Conservation (phyloP, 2,888 invertebrate genomes). For the Lymantria dispar region DNA sequence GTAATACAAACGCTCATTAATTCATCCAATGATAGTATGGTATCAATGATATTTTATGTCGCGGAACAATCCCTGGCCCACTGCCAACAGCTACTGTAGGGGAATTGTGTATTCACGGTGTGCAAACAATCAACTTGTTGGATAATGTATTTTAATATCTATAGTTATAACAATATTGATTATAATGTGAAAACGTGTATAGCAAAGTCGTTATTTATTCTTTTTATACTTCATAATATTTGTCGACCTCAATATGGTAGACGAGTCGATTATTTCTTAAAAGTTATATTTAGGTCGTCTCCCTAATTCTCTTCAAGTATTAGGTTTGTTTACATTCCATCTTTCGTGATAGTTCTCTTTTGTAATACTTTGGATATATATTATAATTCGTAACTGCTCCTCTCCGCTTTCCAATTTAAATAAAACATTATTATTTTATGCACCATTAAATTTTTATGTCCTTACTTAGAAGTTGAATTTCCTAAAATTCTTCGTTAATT, state of each 20-base stretch:
- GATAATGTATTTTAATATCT: conserved; percentile 25
- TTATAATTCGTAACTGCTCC: too few species aligned
- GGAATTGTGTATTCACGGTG: conserved; percentile 35
- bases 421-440: too few species aligned
- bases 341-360: neutral
- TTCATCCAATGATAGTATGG: conserved; percentile 39
- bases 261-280: neutral
- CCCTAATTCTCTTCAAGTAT: neutral
- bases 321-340: neutral
- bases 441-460: too few species aligned
- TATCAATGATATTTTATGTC: conserved; percentile 48
- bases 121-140: conserved; percentile 45
- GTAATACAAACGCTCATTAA: conserved; percentile 28
- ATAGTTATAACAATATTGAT: neutral
- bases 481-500: too few species aligned
- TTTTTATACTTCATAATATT: neutral
- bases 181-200: neutral
- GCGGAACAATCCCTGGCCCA: conserved; percentile 46
- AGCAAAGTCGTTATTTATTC: neutral
- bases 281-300: neutral
- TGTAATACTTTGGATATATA: neutral
- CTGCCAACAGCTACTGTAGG: conserved; percentile 42
- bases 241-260: neutral
- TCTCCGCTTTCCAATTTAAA: too few species aligned
- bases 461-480: too few species aligned